A percentile compares a stretch with the other conserved stretches of the same genome.
phyloP scores from a whole-genome alignment of 2,888 invertebrate species.

The Andrena flavipes region DNA sequence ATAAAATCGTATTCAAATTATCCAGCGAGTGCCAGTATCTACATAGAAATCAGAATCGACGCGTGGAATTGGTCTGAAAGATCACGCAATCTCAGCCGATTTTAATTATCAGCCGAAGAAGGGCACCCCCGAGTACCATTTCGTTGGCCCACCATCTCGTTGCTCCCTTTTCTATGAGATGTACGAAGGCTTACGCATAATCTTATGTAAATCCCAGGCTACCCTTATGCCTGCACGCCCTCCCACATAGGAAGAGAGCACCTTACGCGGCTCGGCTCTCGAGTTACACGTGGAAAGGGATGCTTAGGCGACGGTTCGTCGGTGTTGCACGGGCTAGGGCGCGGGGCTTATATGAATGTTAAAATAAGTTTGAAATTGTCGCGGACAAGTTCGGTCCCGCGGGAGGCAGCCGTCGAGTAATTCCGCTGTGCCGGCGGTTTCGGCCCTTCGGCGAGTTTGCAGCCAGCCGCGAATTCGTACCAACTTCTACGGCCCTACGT shows the following conservation, averaged over 20 bases:
- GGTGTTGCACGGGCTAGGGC: constrained; percentile 62
- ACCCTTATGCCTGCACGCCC: constrained; percentile 79
- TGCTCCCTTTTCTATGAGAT: constrained; percentile 69
- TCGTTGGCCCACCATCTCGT: constrained; percentile 60
- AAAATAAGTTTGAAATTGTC: constrained; percentile 85
- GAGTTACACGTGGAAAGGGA: constrained; percentile 75
- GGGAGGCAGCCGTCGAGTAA: constrained; percentile 83
- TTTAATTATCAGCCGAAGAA: constrained; percentile 80
- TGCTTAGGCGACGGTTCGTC: constrained; percentile 66
- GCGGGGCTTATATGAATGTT: constrained; percentile 84
- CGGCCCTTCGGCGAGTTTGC: constrained; percentile 80
- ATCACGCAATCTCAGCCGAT: constrained; percentile 65
- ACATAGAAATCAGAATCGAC: background rate
- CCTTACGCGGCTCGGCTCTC: constrained; percentile 69
- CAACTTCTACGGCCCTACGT: constrained; percentile 53
- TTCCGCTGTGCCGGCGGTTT: constrained; percentile 83
- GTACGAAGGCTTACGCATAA: constrained; percentile 77
- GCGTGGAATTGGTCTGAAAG: background rate
- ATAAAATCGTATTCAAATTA: background rate
- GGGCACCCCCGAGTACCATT: constrained; percentile 78
- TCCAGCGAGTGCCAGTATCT: background rate
- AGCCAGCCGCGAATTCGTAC: constrained; percentile 64
- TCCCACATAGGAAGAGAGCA: constrained; percentile 61
- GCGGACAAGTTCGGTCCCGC: constrained; percentile 84
- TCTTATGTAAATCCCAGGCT: constrained; percentile 82